Percentiles rank a stretch among this genome's conserved stretches.
These are phyloP conservation scores for Stegana nigrithorax DNA, from an alignment of 2,888 invertebrate genomes.

Conservation along the genomic window DNA sequence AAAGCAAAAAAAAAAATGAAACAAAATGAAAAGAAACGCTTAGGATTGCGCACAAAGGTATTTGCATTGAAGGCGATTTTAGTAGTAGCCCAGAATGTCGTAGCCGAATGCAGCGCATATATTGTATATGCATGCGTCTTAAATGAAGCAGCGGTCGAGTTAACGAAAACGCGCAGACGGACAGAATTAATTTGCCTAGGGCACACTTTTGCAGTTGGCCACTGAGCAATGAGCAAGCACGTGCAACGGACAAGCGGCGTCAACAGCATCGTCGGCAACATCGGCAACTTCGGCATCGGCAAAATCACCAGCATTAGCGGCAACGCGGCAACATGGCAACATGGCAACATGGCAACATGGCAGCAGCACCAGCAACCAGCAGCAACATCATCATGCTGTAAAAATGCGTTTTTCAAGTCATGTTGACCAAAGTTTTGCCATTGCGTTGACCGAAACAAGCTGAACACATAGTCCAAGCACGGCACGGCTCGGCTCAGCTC, in stretches of 20 bases:
- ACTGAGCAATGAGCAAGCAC: conserved; percentile 42
- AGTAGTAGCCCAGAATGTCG: background rate
- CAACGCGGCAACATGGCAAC: too few relatives aligned
- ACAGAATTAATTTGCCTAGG: conserved; percentile 50
- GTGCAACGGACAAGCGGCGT: conserved; percentile 39
- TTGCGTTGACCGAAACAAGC: too few relatives aligned
- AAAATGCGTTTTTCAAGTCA: conserved; percentile 55
- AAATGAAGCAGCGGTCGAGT: conserved; percentile 25
- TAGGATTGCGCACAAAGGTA: background rate
- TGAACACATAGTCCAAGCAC: too few relatives aligned
- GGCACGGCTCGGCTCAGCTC: too few relatives aligned
- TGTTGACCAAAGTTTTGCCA: conserved; percentile 25
- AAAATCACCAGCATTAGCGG: too few relatives aligned
- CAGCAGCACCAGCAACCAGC: background rate
- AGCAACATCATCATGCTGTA: conserved; percentile 1
- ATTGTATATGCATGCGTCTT: conserved; percentile 48
- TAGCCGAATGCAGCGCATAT: conserved; percentile 40
- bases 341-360: too few relatives aligned
- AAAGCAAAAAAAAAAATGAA: background rate
- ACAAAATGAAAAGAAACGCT: background rate
- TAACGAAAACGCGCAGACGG: conserved; percentile 26
- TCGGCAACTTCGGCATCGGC: background rate
- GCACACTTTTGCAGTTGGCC: conserved; percentile 47
- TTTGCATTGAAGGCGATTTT: background rate
- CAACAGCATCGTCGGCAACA: background rate